phyloP scores from a whole-genome alignment of 2,888 invertebrate genomes.

The Luperina testacea region DNA sequence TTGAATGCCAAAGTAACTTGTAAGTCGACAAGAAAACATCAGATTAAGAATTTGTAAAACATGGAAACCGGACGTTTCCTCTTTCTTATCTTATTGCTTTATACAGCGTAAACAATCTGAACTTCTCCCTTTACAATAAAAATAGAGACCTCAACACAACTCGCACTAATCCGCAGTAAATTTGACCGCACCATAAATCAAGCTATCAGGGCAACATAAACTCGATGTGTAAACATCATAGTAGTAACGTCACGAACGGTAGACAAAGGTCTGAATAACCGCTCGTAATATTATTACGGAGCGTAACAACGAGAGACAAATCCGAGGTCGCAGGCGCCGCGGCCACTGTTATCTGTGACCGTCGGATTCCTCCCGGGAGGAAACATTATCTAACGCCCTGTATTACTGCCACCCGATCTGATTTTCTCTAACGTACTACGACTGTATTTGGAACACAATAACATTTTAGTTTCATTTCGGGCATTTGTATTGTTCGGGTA shows the following conservation, averaged over 20 bases:
- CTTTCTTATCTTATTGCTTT: background rate
- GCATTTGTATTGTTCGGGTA: slow-evolving; percentile 57
- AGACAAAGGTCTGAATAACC: slow-evolving; percentile 70
- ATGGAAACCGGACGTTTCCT: background rate
- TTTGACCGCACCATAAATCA: slow-evolving; percentile 40
- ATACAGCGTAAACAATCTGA: background rate
- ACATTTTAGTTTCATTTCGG: slow-evolving; percentile 74
- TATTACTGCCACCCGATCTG: slow-evolving; percentile 79
- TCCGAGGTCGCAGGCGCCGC: slow-evolving; percentile 75
- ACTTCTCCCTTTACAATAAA: background rate
- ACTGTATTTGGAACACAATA: slow-evolving; percentile 78
- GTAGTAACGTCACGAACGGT: slow-evolving; percentile 58
- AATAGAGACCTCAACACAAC: slow-evolving; percentile 5
- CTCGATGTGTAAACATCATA: slow-evolving; percentile 61
- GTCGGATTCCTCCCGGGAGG: slow-evolving; percentile 76
- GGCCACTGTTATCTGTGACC: slow-evolving; percentile 76
- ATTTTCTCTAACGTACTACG: slow-evolving; percentile 74
- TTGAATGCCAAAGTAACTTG: background rate
- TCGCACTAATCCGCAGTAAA: slow-evolving; percentile 15
- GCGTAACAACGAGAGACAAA: slow-evolving; percentile 76
- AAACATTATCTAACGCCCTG: slow-evolving; percentile 81
- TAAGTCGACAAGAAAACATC: background rate
- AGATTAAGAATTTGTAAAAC: background rate
- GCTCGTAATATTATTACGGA: slow-evolving; percentile 71
- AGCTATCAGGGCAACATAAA: slow-evolving; percentile 51